Evolutionary conservation across 2,797 vertebrate species (phyloP).

Genomic region (Phoeniculus purpureus): DNA sequence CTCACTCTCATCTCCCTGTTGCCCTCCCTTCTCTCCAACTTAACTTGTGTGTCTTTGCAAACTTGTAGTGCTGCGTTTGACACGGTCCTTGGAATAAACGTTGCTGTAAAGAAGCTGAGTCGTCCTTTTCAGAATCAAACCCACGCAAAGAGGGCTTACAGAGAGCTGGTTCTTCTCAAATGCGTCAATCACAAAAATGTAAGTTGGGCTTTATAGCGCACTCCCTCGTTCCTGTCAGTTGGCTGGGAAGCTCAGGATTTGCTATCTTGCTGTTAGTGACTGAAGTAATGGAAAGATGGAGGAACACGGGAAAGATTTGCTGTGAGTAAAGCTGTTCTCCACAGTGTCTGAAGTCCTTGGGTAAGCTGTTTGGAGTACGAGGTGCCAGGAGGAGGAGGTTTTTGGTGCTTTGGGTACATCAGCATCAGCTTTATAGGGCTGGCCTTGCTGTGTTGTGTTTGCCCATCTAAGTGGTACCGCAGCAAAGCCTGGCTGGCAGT

Average conservation of each 20-base stretch:
- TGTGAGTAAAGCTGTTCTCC: background rate
- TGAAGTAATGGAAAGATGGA: background rate
- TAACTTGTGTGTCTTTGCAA: slow-evolving; percentile 55
- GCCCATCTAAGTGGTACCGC: background rate
- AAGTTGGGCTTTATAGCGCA: slow-evolving; percentile 63
- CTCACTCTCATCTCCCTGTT: background rate
- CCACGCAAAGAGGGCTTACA: slow-evolving; percentile 95
- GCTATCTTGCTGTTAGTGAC: background rate
- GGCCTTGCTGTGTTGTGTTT: background rate
- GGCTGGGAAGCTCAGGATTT: background rate
- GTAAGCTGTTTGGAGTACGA: background rate
- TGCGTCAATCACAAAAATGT: slow-evolving; percentile 99
- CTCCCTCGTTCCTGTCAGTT: background rate
- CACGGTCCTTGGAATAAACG: slow-evolving; percentile 89
- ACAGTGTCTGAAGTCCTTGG: background rate
- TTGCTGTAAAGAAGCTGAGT: slow-evolving; percentile 97
- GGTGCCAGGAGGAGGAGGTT: background rate
- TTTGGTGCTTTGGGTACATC: background rate
- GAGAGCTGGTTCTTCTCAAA: slow-evolving; percentile 96
- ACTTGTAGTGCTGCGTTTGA: slow-evolving; percentile 91
- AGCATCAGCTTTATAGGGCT: background rate
- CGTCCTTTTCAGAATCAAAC: slow-evolving; percentile 98
- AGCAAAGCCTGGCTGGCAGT: background rate
- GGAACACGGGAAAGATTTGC: background rate
- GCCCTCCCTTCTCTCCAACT: background rate